Base-by-base conservation (phyloP, 2,113 vertebrate species). In the Suncus etruscus region DNA sequence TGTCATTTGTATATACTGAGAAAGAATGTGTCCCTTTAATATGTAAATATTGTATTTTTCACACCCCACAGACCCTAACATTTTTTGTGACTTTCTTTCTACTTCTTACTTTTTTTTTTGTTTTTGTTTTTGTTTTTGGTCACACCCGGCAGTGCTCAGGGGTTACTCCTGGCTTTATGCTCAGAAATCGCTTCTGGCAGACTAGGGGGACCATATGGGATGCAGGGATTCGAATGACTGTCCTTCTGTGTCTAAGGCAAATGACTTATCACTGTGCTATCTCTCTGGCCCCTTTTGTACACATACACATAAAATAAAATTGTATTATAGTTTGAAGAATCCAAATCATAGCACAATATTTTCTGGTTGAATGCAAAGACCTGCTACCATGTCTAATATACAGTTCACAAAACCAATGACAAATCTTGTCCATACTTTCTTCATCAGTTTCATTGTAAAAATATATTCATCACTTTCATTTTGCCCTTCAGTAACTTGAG, bases 381-480 rank as follows among this genome's bases (percentile, higher is more conserved):
- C 8, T 91, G 90, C 58, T 93, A 95, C 96, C 96, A 94, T 87
- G 48, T 88, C 91, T 96, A 94, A 89, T 93, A 85, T 83, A 96
- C 83, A 91, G 94, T 90, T 76, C 61, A 91, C 58, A 91, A 97
- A 95, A 76, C 80, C 88, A 31, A 5, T 95, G 91, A 96, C 89
- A 95, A 92, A 96, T 95, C 89, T 92, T 96, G 81, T 82, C 6
- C 1, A 18, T 87, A 72, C 66, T 83, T 88, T 90, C 94, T 95
- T 24, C 94, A 97, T 92, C 91, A 83, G 54, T 94, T 97, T 93
- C 18, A 20, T 91, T 82, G 48, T 90, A 68, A 92, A 39, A 93
- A 76, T 73, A 68, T 31, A 65, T 93, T 92, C 78, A 66, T 3
- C 81, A 83, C 50, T 95, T 91, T 94, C 24, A 92, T 95, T 96